Conservation (phyloP, 2,113 vertebrate species). For the Heptranchias perlo region DNA sequence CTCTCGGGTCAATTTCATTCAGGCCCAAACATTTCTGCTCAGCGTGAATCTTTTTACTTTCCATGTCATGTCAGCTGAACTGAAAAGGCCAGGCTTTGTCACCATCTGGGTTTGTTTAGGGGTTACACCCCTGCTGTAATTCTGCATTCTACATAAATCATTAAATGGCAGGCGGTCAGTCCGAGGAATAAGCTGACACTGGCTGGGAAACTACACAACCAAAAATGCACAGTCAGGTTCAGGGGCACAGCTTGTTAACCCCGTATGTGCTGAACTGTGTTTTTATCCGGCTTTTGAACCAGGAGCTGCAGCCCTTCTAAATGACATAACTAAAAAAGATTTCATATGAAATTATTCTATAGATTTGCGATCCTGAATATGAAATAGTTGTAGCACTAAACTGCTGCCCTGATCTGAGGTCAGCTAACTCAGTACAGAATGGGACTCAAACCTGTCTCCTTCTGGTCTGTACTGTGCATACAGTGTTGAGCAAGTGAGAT, state of each 20-base stretch:
- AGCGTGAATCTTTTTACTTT: slow-evolving; percentile 15
- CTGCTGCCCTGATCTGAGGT: neutral
- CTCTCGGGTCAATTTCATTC: neutral
- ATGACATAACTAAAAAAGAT: neutral
- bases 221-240: neutral
- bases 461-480: neutral
- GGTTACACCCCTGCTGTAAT: neutral
- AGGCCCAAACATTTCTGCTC: neutral
- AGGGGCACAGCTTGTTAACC: neutral
- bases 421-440: neutral
- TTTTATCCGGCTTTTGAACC: neutral
- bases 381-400: neutral
- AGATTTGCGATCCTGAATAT: neutral
- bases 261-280: neutral
- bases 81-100: neutral
- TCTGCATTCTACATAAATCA: neutral
- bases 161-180: neutral
- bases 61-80: no score
- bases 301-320: neutral
- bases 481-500: neutral
- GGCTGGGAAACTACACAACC: neutral
- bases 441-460: neutral
- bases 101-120: neutral
- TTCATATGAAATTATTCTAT: neutral
- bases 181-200: neutral